Conservation (phyloP, 2,113 vertebrate species). For the Lepus europaeus region DNA sequence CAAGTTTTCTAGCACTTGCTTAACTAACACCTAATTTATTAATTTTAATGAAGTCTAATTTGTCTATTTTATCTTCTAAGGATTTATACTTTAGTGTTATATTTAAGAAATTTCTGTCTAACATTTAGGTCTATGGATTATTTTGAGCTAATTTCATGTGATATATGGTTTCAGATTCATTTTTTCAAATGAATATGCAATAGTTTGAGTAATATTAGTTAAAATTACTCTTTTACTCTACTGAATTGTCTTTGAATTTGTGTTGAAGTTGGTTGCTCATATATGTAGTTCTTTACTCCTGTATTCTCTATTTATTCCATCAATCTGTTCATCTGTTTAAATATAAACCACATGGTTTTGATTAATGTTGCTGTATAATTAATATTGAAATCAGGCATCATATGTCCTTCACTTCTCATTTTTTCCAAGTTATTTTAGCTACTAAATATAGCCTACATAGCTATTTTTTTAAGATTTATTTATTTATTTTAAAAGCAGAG, state of each 20-base stretch:
- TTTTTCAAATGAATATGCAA: background rate
- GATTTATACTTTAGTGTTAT: background rate
- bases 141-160: background rate
- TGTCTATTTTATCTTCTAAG: background rate
- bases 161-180: background rate
- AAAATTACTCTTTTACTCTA: background rate
- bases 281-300: background rate
- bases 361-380: background rate
- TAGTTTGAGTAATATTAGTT: background rate
- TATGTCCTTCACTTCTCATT: background rate
- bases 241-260: background rate
- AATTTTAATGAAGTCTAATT: background rate
- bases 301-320: background rate
- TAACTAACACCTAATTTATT: background rate
- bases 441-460: background rate
- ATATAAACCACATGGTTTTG: background rate
- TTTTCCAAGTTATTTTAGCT: background rate
- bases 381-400: background rate
- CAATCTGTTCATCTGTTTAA: background rate
- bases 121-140: background rate
- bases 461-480: no score
- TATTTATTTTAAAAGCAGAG: no score
- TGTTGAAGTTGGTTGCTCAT: background rate
- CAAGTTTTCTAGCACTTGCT: background rate
- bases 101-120: background rate